Percentiles rank a stretch among this genome's conserved stretches.
Conservation (phyloP, 2,888 invertebrate genomes). For the Syrista parreyssii region DNA sequence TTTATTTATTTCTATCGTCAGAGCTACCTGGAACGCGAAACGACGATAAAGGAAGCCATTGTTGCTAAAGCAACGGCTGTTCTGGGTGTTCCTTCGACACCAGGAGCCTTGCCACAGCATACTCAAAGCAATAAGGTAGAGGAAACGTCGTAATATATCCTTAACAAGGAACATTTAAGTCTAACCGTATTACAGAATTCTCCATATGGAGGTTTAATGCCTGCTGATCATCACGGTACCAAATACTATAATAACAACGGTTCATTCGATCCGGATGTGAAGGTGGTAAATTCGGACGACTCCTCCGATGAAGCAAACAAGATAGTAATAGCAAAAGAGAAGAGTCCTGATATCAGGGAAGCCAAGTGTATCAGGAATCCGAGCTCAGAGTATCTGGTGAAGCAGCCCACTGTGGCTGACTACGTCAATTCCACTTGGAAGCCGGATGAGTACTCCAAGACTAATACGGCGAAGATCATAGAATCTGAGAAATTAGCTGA, state of each 20-base stretch:
- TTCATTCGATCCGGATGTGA: conserved; percentile 35
- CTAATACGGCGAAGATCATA: conserved; percentile 59
- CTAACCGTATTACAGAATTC: conserved; percentile 31
- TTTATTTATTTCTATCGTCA: conserved; percentile 29
- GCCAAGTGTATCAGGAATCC: conserved; percentile 62
- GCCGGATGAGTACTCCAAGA: conserved; percentile 59
- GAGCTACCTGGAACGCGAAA: conserved; percentile 53
- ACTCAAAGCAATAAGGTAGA: conserved; percentile 43
- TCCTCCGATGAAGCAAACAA: conserved; percentile 52
- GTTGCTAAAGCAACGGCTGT: conserved; percentile 53
- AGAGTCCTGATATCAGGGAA: conserved; percentile 60
- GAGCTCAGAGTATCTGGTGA: conserved; percentile 53
- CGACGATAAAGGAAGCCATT: conserved; percentile 57
- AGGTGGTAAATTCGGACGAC: conserved; percentile 47
- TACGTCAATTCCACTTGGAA: conserved; percentile 62
- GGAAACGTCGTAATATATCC: neutral
- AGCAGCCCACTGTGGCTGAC: conserved; percentile 57
- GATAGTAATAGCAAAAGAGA: conserved; percentile 58
- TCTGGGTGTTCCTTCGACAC: conserved; percentile 45
- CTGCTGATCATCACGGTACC: conserved; percentile 38
- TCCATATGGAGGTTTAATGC: conserved; percentile 31
- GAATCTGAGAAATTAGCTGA: conserved; percentile 59
- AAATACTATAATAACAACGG: conserved; percentile 43
- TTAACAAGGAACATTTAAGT: neutral
- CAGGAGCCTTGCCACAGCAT: conserved; percentile 44